A percentile compares a stretch with the other conserved stretches of the same genome.
phyloP scores from a whole-genome alignment of 92 coral and sea anemone genomes.

The Palythoa grandiflora region DNA sequence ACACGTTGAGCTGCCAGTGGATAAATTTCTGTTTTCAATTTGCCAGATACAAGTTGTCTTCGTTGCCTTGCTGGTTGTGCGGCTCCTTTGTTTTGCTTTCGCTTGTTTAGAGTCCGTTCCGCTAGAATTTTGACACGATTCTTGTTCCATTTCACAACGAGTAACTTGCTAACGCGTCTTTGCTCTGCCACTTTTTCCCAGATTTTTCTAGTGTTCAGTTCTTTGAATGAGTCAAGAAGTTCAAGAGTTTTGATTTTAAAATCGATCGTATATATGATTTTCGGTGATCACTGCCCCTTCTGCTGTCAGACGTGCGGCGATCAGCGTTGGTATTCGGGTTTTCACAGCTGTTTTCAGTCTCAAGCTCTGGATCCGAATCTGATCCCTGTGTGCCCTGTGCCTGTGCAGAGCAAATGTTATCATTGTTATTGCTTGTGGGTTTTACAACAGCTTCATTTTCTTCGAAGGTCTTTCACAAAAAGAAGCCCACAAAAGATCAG shows the following conservation, averaged over 20 bases:
- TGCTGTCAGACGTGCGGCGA: constrained; percentile 39
- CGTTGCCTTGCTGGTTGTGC: constrained; percentile 63
- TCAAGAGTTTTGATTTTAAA: constrained; percentile 71
- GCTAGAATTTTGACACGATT: constrained; percentile 42
- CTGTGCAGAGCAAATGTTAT: constrained; percentile 25
- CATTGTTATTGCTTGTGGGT: constrained; percentile 23
- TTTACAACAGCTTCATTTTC: constrained; percentile 39
- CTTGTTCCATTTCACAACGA: constrained; percentile 76
- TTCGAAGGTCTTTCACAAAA: constrained; percentile 28
- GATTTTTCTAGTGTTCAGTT: constrained; percentile 51
- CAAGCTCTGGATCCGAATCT: constrained; percentile 23
- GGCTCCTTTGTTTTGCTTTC: constrained; percentile 59
- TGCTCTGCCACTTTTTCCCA: constrained; percentile 68
- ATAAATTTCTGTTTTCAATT: constrained; percentile 12
- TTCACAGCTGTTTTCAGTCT: constrained; percentile 23
- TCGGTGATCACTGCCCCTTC: constrained; percentile 58
- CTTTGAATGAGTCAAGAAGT: constrained; percentile 59
- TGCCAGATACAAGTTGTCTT: constrained; percentile 45
- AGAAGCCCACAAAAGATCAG: constrained; percentile 22
- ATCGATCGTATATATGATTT: constrained; percentile 76
- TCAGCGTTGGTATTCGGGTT: constrained; percentile 18
- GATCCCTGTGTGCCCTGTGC: constrained; percentile 25
- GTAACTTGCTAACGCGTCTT: constrained; percentile 69
- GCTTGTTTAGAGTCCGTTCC: constrained; percentile 65
- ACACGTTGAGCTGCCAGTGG: constrained; percentile 46